Base-by-base conservation (phyloP, 2,797 vertebrate genomes). In the Loris lydekkerianus region DNA sequence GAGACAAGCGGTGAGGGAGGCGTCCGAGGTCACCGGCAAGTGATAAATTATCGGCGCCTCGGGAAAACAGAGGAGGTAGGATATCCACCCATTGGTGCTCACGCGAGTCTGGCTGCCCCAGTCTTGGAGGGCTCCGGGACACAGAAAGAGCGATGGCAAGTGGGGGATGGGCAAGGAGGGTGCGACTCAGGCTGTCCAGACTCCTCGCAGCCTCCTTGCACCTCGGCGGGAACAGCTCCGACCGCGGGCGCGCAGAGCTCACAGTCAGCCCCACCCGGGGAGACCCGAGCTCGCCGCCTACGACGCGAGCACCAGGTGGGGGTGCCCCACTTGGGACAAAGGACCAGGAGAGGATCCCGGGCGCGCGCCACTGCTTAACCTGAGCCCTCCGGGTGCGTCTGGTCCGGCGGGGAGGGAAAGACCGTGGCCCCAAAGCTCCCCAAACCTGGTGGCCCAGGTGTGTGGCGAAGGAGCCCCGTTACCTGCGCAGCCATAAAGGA, bases 401-500 rank as follows among this genome's bases (percentile, higher is more conserved):
- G 9, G 65, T 70, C 13, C 2, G 4, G 20, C 6, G 0, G 15
- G 5, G 25, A 83, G 58, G 78, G 61, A 8, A 29, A 40, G 37
- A 3, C 46, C 0, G 15, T 5, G 58, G 63, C 89, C 77, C 58
- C 23, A 49, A 60, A 72, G 63, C 90, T 56, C 88, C 87, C 77
- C 86, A 6, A 92, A 91, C 91, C 89, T 77, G 61, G 89, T 1
- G 10, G 18, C 40, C 31, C 10, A 4, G 53, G 60, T 21, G 34
- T 53, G 23, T 53, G 46, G 49, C 25, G 34, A 27, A 29, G 87
- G 84, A 2, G 56, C 73, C 85, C 49, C 3, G 98, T 98, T 98
- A 99, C 99, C 99, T 99, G 99, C 61, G 99, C 99, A 86, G 99
- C 99, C 99, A 99, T 99, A 96, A 99, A 99, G 94, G 99, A 99